Percentiles rank a stretch among this genome's conserved stretches.
Conservation (phyloP, 2,113 vertebrate species). For the Nothoprocta pentlandii region DNA sequence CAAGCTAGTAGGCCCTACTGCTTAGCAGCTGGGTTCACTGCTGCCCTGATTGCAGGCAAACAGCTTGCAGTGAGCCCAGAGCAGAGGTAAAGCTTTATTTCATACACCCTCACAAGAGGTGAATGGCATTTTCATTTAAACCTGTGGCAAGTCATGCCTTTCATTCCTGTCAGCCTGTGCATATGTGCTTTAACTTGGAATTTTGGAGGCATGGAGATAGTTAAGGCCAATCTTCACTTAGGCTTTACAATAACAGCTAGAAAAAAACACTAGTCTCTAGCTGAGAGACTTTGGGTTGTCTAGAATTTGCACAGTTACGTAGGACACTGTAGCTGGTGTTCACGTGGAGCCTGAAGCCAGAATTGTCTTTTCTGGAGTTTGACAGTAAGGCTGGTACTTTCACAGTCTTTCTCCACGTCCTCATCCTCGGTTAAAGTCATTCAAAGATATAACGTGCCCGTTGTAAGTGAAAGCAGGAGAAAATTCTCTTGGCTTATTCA, state of each 20-base stretch:
- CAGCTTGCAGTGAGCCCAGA: neutral
- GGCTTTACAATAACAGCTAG: neutral
- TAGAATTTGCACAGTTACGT: neutral
- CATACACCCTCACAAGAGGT: neutral
- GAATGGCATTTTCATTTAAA: neutral
- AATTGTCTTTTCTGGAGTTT: neutral
- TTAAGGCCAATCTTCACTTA: neutral
- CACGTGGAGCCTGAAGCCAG: neutral
- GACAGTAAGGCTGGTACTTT: neutral
- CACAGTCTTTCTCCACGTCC: neutral
- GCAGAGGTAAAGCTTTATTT: neutral
- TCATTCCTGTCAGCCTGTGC: fast-evolving
- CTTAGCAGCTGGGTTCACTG: neutral
- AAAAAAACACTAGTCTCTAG: neutral
- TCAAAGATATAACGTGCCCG: neutral
- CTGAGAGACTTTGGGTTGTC: neutral
- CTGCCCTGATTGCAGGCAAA: neutral
- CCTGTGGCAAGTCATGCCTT: neutral
- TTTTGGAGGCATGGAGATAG: neutral
- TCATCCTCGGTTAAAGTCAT: neutral
- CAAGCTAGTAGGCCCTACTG: neutral
- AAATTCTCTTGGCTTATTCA: neutral
- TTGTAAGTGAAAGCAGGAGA: neutral
- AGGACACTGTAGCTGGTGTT: neutral
- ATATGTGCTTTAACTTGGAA: neutral